Conservation (phyloP, 2,113 vertebrate species). For the Bufo gargarizans region DNA sequence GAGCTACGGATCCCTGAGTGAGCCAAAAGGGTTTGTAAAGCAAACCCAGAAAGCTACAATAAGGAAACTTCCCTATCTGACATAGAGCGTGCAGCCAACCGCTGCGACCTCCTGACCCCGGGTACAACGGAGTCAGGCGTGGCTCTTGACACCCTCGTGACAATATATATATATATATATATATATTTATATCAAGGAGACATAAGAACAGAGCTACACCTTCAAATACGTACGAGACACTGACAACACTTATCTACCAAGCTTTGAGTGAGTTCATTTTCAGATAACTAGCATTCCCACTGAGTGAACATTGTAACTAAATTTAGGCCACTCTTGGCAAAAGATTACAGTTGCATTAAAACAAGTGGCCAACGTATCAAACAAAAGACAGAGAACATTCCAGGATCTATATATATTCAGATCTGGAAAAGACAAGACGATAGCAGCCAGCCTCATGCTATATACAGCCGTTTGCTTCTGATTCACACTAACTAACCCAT, state of each 20-base stretch:
- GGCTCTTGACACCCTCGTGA: no score
- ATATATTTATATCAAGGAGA: no score
- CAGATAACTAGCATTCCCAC: slow-evolving; percentile 74
- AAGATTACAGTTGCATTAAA: slow-evolving; percentile 60
- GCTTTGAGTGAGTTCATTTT: slow-evolving; percentile 66
- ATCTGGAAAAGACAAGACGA: background rate
- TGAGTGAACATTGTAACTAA: slow-evolving; percentile 77
- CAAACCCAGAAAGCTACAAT: no score
- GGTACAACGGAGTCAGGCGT: no score
- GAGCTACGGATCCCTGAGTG: no score
- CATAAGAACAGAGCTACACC: no score
- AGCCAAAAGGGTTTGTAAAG: no score
- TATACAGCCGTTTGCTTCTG: background rate
- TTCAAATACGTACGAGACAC: background rate
- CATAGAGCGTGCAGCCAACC: no score
- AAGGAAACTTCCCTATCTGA: no score
- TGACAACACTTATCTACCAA: slow-evolving; percentile 66
- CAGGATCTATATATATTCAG: slow-evolving; percentile 3
- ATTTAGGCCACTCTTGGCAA: slow-evolving; percentile 69
- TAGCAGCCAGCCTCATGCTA: background rate
- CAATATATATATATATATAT: no score
- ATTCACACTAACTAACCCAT: background rate
- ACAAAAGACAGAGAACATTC: slow-evolving; percentile 50
- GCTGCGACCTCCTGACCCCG: no score
- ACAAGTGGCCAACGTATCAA: slow-evolving; percentile 28